Evolutionary conservation across 2,797 vertebrate genomes (phyloP).

Genomic region (Manis crassicaudata): DNA sequence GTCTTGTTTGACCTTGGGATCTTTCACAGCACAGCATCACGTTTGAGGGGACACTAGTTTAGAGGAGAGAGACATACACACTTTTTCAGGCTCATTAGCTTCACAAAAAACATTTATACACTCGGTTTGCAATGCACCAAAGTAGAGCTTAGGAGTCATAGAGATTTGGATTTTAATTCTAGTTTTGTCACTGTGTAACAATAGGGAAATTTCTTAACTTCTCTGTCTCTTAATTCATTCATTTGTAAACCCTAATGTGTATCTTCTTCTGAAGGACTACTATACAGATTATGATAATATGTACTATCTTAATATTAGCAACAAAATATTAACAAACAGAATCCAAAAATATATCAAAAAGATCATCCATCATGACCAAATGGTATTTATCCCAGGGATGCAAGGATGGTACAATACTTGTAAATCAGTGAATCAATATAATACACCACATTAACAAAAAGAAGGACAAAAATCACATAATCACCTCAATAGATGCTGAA

Average conservation of each 20-base stretch:
- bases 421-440: too few species aligned
- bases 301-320: too few species aligned
- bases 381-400: too few species aligned
- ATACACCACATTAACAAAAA: too few species aligned
- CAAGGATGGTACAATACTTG: too few species aligned
- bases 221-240: not conserved
- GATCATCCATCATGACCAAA: too few species aligned
- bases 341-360: too few species aligned
- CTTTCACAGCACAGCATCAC: not conserved
- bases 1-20: not conserved
- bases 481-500: too few species aligned
- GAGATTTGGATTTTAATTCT: not conserved
- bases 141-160: not conserved
- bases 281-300: not conserved
- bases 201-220: not conserved
- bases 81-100: not conserved
- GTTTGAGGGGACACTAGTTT: not conserved
- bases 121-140: not conserved
- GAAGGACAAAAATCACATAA: too few species aligned
- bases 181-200: not conserved
- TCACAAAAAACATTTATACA: not conserved
- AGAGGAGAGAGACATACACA: not conserved
- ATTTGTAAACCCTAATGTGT: not conserved
- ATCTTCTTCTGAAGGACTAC: not conserved
- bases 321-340: too few species aligned